Percentiles rank a stretch among this genome's conserved stretches.
Evolutionary conservation across 2,797 vertebrate genomes (phyloP).

Genomic region (Podarcis lilfordi): DNA sequence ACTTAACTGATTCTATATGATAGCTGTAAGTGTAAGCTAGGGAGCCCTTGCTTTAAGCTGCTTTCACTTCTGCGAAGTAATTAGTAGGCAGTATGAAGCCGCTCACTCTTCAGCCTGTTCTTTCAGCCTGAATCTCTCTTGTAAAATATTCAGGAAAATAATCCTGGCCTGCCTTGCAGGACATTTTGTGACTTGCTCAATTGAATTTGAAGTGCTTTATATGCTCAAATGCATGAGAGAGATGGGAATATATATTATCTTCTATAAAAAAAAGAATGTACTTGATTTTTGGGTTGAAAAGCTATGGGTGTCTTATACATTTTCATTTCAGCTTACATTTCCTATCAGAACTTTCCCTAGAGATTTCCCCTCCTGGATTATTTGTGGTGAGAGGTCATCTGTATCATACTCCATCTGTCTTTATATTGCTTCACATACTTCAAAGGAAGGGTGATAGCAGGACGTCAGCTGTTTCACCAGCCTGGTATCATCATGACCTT

Average conservation of each 20-base stretch:
- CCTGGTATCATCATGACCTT: constrained; percentile 51
- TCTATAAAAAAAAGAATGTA: constrained; percentile 42
- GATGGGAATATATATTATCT: constrained; percentile 1
- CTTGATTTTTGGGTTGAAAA: not conserved
- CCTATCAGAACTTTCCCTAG: constrained; percentile 52
- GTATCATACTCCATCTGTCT: constrained; percentile 71
- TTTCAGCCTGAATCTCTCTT: not conserved
- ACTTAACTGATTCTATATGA: not conserved
- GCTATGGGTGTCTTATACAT: constrained; percentile 58
- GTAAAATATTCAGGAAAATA: not conserved
- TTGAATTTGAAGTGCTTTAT: not conserved
- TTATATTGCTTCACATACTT: constrained; percentile 32
- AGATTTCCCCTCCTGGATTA: constrained; percentile 64
- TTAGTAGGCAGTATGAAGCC: not conserved
- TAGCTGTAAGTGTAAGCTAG: too few relatives aligned
- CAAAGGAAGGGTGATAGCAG: constrained; percentile 45
- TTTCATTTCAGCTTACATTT: constrained; percentile 51
- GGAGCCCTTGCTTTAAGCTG: not conserved
- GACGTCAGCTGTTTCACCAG: constrained; percentile 63
- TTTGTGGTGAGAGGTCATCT: constrained; percentile 67
- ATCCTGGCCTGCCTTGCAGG: not conserved
- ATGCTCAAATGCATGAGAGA: not conserved
- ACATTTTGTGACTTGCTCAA: not conserved
- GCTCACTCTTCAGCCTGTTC: not conserved
- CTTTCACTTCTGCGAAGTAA: not conserved